Evolutionary conservation across 2,113 vertebrate genomes (phyloP).

Genomic region (Genyomyrus donnyi): DNA sequence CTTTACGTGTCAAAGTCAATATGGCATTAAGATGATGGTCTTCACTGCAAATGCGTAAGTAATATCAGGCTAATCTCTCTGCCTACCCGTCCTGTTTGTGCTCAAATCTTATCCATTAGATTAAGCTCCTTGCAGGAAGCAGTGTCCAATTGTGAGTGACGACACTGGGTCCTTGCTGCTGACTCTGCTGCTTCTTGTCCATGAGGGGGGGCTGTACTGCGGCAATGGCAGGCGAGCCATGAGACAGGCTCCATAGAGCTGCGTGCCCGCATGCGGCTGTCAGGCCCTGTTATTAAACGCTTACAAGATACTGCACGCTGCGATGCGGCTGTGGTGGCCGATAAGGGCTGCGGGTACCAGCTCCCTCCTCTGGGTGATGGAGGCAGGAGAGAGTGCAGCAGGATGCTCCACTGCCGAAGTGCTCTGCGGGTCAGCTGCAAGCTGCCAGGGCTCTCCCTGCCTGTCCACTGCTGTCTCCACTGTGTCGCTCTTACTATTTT

Average conservation of each 20-base stretch:
- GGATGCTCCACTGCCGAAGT: neutral
- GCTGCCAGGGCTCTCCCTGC: neutral
- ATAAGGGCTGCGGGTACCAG: conserved; percentile 33
- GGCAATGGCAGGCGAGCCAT: neutral
- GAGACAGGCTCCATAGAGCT: neutral
- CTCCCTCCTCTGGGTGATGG: neutral
- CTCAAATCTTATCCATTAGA: neutral
- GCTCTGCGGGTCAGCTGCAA: neutral
- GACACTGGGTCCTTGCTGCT: neutral
- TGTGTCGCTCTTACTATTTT: neutral
- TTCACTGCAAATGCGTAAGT: neutral
- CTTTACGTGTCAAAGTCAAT: neutral
- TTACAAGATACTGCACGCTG: neutral
- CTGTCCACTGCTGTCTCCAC: neutral
- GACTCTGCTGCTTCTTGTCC: neutral
- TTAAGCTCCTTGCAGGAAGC: neutral
- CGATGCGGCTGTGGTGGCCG: conserved; percentile 30
- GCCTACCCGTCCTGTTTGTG: neutral
- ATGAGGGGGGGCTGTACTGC: neutral
- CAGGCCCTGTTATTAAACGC: neutral
- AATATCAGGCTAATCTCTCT: neutral
- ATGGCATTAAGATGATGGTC: neutral
- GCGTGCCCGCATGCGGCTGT: neutral
- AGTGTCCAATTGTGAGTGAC: neutral
- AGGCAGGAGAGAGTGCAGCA: neutral